Conservation (phyloP, 1,140 invertebrate species). For the Arctopsyche grandis region DNA sequence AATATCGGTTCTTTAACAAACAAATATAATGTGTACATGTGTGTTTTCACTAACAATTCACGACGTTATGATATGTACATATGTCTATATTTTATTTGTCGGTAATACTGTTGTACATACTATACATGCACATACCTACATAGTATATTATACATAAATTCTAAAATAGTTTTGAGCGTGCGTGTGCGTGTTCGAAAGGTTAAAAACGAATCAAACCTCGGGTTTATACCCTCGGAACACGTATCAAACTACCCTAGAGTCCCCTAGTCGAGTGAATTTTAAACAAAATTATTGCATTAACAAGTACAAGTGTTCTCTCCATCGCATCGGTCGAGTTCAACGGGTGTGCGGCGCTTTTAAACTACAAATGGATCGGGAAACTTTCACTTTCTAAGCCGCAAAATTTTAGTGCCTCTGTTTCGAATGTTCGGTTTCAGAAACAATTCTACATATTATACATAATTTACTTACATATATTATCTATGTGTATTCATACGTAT, state of each 20-base stretch:
- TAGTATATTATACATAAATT: no score
- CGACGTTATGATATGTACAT: no score
- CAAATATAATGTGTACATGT: no score
- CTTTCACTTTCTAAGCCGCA: constrained; percentile 28
- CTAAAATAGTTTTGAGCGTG: no score
- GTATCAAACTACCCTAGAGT: background rate
- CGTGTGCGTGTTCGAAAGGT: background rate
- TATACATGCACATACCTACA: no score
- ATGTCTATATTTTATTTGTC: no score
- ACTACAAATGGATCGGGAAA: constrained; percentile 26
- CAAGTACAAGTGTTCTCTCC: background rate
- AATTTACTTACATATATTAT: background rate
- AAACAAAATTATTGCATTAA: constrained; percentile 28
- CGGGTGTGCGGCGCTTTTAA: constrained; percentile 9
- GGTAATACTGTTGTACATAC: no score
- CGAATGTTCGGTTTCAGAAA: background rate
- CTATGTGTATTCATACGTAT: background rate
- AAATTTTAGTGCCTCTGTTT: constrained; percentile 22
- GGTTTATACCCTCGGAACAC: background rate
- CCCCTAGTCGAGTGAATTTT: background rate
- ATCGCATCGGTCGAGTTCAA: background rate
- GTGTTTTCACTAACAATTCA: no score
- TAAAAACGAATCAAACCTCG: constrained; percentile 8
- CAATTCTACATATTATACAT: background rate
- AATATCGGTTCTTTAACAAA: no score